Evolutionary conservation across 2,888 invertebrate genomes (phyloP), one percentile per base, ranked within the genome.

Genomic region (Rhagium mordax): DNA sequence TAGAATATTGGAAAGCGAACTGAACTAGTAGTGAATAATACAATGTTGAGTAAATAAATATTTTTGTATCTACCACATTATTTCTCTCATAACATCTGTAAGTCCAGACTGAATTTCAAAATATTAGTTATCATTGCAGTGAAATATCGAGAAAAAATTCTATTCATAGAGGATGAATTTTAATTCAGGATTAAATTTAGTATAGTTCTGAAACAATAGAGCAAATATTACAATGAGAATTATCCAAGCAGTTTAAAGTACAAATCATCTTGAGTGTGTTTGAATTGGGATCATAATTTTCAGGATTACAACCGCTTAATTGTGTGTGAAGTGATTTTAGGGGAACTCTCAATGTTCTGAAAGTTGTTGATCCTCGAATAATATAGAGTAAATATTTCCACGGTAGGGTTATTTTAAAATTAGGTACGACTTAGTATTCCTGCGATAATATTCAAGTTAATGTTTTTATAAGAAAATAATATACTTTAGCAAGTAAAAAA

Each of bases 291-390:
- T 71, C 61, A 70, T 76, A 76, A 78, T 78, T 75, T 74, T 69
- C 57, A 65, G 75, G 74, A 76, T 76, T 75, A 78, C 78, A 74
- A 73, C 75, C 74, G 74, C 76, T 76, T 74, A 78, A 78, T 78
- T 78, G 74, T 74, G 75, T 77, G 78, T 74, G 76, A 73, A 78
- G 53, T 64, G 70, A 73, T 69, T 69, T 65, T 70, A 70, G 41
- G 64, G 71, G 72, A 74, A 73, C 70, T 72, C 73, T 59, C 62
- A 64, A 51, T 48, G 70, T 55, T 60, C 71, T 71, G 60, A 73
- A 77, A 77, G 74, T 77, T 77, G 74, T 73, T 77, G 77, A 77
- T 77, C 71, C 73, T 67, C 55, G 68, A 73, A 69, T 71, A 74
- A 76, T 76, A 68, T 71, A 62, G 60, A 71, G 74, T 60, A 67